Percentiles rank a stretch among this genome's conserved stretches.
Evolutionary conservation across 2,888 invertebrate genomes (phyloP).

Genomic region (Agriopis leucophaearia): DNA sequence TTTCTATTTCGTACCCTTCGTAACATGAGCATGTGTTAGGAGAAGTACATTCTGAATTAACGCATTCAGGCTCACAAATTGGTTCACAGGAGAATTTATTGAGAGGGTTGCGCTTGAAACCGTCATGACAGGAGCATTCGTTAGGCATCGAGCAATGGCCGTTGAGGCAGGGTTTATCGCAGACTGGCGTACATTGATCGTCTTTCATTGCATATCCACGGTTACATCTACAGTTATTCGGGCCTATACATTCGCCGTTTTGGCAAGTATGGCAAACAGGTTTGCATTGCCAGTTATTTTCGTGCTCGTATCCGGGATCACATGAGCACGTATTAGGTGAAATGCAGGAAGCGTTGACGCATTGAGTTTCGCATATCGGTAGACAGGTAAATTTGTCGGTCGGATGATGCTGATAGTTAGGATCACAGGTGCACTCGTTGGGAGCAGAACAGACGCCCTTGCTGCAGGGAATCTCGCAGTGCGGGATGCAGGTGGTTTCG

Average conservation of each 20-base stretch:
- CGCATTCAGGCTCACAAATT: conserved; percentile 42
- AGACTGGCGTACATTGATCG: conserved; percentile 47
- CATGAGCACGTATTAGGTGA: conserved; percentile 57
- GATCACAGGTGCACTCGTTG: conserved; percentile 60
- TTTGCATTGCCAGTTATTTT: conserved; percentile 52
- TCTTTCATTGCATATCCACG: conserved; percentile 45
- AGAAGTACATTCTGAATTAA: conserved; percentile 50
- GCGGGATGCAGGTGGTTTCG: conserved; percentile 46
- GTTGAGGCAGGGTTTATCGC: conserved; percentile 51
- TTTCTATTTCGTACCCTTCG: conserved; percentile 58
- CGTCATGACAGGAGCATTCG: conserved; percentile 75
- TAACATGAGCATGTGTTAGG: conserved; percentile 79
- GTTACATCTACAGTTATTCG: conserved; percentile 48
- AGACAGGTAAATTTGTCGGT: conserved; percentile 45
- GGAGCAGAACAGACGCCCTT: conserved; percentile 65
- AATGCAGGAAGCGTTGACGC: conserved; percentile 56
- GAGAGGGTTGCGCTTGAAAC: conserved; percentile 48
- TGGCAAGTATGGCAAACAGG: conserved; percentile 57
- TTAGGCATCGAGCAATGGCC: conserved; percentile 69
- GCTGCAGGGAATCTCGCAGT: conserved; percentile 53
- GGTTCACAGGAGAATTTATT: conserved; percentile 38
- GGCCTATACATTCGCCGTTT: conserved; percentile 59
- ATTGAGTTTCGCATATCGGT: conserved; percentile 53
- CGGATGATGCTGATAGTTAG: conserved; percentile 42
- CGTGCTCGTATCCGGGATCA: conserved; percentile 48